Conservation (phyloP, 2,113 vertebrate species). For the Pygoscelis adeliae region DNA sequence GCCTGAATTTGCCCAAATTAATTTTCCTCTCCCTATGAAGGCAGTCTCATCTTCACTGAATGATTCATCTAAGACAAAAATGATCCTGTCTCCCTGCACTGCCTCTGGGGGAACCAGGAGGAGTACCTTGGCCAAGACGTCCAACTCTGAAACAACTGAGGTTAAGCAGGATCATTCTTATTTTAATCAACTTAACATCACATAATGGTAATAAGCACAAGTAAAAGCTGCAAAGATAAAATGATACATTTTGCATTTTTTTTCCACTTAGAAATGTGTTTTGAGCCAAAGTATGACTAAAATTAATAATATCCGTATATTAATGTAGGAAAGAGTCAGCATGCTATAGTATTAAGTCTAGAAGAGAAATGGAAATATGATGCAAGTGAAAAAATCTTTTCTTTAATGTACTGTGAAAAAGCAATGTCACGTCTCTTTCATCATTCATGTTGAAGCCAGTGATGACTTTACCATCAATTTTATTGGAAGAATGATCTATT, state of each 20-base stretch:
- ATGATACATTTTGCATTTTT: not conserved
- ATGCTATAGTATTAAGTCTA: not conserved
- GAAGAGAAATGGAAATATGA: not conserved
- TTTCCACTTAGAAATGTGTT: not conserved
- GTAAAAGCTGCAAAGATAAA: not conserved
- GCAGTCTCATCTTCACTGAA: not conserved
- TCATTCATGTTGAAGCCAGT: not conserved
- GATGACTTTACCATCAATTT: not conserved
- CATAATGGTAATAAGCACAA: not conserved
- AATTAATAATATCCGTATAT: not conserved
- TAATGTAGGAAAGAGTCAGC: not conserved
- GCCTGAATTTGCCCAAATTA: not conserved
- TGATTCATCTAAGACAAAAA: not conserved
- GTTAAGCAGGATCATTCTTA: not conserved
- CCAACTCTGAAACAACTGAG: not conserved
- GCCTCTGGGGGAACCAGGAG: not conserved
- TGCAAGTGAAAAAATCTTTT: not conserved
- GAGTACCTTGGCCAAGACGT: not conserved
- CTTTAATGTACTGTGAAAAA: not conserved
- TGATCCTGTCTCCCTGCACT: not conserved
- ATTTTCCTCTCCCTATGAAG: not conserved
- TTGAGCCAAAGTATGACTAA: not conserved
- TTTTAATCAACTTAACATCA: not conserved
- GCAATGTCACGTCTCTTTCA: not conserved
- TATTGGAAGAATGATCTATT: not conserved